Base-by-base conservation (phyloP, 2,113 vertebrate genomes). In the Microcebus jonahi region DNA sequence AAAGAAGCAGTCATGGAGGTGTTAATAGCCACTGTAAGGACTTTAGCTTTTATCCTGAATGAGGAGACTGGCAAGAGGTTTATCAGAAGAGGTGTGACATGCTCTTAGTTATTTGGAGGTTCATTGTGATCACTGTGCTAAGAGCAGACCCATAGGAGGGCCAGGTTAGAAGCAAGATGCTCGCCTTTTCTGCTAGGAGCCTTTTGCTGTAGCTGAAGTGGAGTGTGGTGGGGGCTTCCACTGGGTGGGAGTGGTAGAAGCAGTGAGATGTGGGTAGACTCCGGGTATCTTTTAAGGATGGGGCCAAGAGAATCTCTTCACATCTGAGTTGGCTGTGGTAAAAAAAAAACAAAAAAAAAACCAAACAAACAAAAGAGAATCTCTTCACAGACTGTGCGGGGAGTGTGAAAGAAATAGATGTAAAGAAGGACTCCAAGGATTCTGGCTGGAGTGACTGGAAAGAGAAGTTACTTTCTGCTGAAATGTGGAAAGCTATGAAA, bases 21-120 rank as follows among this genome's bases (percentile, higher is more conserved):
- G 1, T 57, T 8, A 0, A 0, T 0, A 42, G 14, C 23, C 39
- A n/a, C 14, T 27, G 0, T 79, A 10, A 77, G 63, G 50, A 45
- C 34, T 55, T 34, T 2, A 55, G n/a, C 25, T 53, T 75, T 55
- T 50, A 57, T 27, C 31, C 29, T 39, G 42, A n/a, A 3, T 31
- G 59, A 75, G 53, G 48, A 50, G 53, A 18, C 14, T 23, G 36
- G n/a, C 23, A 13, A 2, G 9, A 91, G 71, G 10, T 12, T 11
- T 36, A 5, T 53, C 85, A 48, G n/a, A n/a, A 82, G 73, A 76
- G 17, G 12, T 9, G 8, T 63, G 25, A 2, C 18, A 13, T 39
- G 5, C 36, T 65, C 34, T 59, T 31, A 25, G 67, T 6, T 57
- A 39, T 68, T 36, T 68, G 76, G 36, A 77, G 82, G 8, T 27